Evolutionary conservation across 2,888 invertebrate species (phyloP), one percentile per base, ranked within the genome.

Genomic region (Latrodectus elegans): DNA sequence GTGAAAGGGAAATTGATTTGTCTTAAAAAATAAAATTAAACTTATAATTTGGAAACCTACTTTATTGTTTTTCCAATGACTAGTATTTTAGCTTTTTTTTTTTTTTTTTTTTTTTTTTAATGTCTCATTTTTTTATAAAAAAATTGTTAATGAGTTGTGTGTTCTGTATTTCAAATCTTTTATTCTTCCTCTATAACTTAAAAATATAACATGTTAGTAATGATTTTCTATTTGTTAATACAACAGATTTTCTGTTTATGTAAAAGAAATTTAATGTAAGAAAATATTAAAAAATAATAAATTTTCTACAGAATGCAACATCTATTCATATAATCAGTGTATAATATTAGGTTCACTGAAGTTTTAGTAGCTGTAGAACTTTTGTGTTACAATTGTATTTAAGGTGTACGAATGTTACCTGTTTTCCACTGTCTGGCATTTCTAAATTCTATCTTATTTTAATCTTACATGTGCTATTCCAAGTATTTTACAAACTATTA

Each of bases 341-440:
- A 22, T 71, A 52, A 51, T 22, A 17, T 67, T 22, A 22, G 22
- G 22, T 22, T 22, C 22, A 22, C 22, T 22, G 22, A 22, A 22
- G 22, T 22, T 22, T 22, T 22, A 22, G 14, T 75, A 65, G 78
- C 17, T 38, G 65, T 80, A 14, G 14, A 70, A 11, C 14, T 71
- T 51, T 60, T 60, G 60, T 77, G 73, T 71, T 22, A 64, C 14
- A 60, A 17, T 71, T 52, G 22, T 74, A 38, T 72, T n/a, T 65
- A 81, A 71, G 81, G 81, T 81, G 86, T 86, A 81, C 67, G 67
- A 81, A 76, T 77, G 77, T 76, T 77, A 86, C 86, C 86, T 86
- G 81, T 76, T 86, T 81, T 81, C 60, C 64, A 86, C 77, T 86
- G 86, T 86, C 86, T 86, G 86, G 86, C 86, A 86, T 86, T 86